Evolutionary conservation across 2,113 vertebrate species (phyloP).

Genomic region (Notiomystis cincta): DNA sequence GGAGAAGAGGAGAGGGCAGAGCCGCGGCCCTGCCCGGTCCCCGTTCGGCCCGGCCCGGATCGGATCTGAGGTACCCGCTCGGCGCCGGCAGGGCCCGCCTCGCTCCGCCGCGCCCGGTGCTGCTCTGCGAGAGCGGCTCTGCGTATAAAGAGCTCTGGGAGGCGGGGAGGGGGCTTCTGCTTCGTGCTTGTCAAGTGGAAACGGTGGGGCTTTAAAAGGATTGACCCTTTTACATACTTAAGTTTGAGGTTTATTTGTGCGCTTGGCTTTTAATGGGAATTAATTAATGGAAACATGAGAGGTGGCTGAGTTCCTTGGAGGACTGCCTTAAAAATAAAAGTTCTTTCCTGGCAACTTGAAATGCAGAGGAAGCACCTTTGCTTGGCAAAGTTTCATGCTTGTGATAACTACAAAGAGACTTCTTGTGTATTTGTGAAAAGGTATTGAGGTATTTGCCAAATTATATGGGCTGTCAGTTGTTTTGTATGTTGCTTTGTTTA

Average conservation of each 20-base stretch:
- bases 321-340: background rate
- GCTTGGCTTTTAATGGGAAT: background rate
- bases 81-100: background rate
- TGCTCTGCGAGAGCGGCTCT: background rate
- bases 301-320: background rate
- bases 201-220: background rate
- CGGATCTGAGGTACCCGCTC: slow-evolving; percentile 55
- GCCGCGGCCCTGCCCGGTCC: background rate
- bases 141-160: fast-evolving
- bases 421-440: background rate
- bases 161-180: fast-evolving
- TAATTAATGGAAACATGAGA: background rate
- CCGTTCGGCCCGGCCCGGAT: background rate
- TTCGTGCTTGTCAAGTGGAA: background rate
- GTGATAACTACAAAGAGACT: background rate
- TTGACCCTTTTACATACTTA: fast-evolving
- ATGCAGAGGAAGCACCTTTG: background rate
- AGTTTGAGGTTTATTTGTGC: background rate
- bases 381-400: background rate
- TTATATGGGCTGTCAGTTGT: too few species aligned
- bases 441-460: background rate
- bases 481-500: background rate
- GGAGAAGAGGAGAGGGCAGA: background rate
- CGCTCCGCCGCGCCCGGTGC: fast-evolving
- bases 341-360: background rate